phyloP scores from a whole-genome alignment of 2,888 invertebrate species.

The Trissolcus japonicus region DNA sequence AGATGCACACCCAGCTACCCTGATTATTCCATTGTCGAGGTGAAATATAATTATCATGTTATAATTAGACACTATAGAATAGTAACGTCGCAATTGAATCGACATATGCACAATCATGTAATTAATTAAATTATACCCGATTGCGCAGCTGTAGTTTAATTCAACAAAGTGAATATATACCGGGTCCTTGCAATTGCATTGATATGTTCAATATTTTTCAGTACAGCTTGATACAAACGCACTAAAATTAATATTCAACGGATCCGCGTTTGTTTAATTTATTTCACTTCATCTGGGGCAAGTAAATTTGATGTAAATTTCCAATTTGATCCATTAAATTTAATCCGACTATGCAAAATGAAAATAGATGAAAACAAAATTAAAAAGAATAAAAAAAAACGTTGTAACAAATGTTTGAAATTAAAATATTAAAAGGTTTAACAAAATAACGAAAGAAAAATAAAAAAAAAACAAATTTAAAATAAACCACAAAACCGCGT shows the following conservation, averaged over 20 bases:
- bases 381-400: too few species aligned
- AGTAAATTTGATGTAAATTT: too few species aligned
- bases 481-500: constrained; percentile 14
- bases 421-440: too few species aligned
- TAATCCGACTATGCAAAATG: background rate
- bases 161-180: background rate
- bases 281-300: too few species aligned
- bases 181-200: constrained; percentile 1
- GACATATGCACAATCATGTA: constrained; percentile 7
- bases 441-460: too few species aligned
- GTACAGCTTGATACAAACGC: background rate
- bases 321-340: background rate
- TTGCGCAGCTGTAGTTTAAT: constrained; percentile 3
- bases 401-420: too few species aligned
- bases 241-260: background rate
- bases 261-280: background rate
- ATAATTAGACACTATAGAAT: background rate
- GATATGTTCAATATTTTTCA: background rate
- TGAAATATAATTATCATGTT: background rate
- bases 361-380: too few species aligned
- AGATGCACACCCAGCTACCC: background rate
- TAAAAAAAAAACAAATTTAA: constrained; percentile 3
- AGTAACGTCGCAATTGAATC: constrained; percentile 1
- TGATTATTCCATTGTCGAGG: background rate
- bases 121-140: constrained; percentile 1